Percentiles rank a stretch among this genome's conserved stretches.
phyloP scores from a whole-genome alignment of 1,140 invertebrate species.

The Pachypeltis micranthus region DNA sequence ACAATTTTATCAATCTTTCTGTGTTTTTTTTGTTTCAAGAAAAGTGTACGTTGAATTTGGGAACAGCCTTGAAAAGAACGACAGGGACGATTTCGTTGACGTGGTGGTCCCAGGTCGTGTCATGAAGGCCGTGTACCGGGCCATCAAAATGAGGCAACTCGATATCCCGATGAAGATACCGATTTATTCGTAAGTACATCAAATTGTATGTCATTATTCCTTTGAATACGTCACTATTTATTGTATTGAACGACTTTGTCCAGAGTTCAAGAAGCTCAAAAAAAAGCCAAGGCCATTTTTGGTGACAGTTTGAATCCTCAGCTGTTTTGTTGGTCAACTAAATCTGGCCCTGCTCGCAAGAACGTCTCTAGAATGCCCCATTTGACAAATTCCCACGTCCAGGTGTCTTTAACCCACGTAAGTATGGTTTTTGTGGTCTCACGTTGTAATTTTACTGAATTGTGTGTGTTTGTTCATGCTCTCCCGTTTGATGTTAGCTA shows the following conservation, averaged over 20 bases:
- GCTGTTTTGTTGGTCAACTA: neutral
- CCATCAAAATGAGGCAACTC: conserved; percentile 56
- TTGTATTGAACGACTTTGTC: conserved; percentile 26
- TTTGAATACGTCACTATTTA: neutral
- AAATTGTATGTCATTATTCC: neutral
- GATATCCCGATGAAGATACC: conserved; percentile 38
- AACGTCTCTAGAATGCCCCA: neutral
- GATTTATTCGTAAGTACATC: conserved; percentile 40
- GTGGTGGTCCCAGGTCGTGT: conserved; percentile 46
- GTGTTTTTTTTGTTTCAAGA: too few species aligned
- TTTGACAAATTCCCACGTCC: neutral
- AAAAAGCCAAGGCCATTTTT: conserved; percentile 8
- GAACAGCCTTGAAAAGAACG: conserved; percentile 12
- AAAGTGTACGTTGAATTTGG: conserved; percentile 28
- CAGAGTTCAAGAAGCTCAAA: conserved; percentile 23
- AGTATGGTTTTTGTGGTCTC: neutral
- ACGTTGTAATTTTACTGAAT: too few species aligned
- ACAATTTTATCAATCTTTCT: conserved; percentile 12
- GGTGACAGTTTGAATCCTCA: neutral
- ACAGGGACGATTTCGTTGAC: conserved; percentile 24
- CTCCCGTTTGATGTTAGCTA: too few species aligned
- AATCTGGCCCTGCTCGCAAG: neutral
- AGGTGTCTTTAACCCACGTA: neutral
- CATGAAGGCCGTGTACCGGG: conserved; percentile 59
- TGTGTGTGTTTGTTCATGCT: too few species aligned